Base-by-base conservation (phyloP, 2,888 invertebrate species). In the Drosophila emarginata region DNA sequence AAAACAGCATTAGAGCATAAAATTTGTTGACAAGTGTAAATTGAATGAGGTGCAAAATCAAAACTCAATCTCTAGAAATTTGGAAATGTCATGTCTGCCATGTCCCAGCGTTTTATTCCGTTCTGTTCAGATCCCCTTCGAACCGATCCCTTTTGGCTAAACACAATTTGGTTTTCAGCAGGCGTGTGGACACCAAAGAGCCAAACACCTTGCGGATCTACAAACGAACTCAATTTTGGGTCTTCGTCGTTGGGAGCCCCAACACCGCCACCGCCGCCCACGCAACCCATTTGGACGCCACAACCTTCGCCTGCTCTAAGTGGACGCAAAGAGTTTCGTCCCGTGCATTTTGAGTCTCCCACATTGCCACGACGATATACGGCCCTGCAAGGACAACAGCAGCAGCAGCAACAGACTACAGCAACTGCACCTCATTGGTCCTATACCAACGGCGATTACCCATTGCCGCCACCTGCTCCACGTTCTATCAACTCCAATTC, bases 231-330 rank as follows among this genome's bases (percentile, higher is more conserved):
- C 28, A 74, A 77, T 32, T 77, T 88, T 89, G 70, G 91, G 90
- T 85, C 91, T 87, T 74, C 91, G 4, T 45, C 45, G 21, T 18
- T 45, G 89, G 74, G 92, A 90, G 86, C 92, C 85, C 90, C 90
- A 3, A 78, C 83, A 26, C 90, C 90, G 15, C 90, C 93, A 69
- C 93, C 93, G 80, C 93, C 94, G 74, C 94, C 94, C 61, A 93
- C 95, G 64, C 94, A 94, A 54, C 94, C 96, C 18, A 93, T 97
- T 78, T 97, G 97, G 97, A 95, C 95, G 28, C 97, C 97, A 11
- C 94, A 94, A 80, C 93, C 96, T 37, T 96, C 96, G 87, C 96
- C 97, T 61, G 92, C 94, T 1, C 15, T 81, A 28, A 79, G 81
- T 50, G 95, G 95, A 78, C 93, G 96, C 79, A 97, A 96, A 91